Evolutionary conservation across 2,113 vertebrate species (phyloP), one percentile per base, ranked within the genome.

Genomic region (Argyrosomus japonicus): DNA sequence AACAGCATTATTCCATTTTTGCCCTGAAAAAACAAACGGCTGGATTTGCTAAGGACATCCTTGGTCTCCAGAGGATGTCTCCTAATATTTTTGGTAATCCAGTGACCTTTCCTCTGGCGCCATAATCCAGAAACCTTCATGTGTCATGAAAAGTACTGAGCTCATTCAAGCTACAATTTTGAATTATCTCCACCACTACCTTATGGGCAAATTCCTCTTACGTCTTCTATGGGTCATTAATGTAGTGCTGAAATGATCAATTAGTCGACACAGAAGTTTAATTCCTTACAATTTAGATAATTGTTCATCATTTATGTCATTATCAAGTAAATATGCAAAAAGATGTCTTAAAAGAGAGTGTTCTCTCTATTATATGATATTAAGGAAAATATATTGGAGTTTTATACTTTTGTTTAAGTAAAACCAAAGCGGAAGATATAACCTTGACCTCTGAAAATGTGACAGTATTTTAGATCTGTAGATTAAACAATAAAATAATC

Each of bases 201-300:
- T 3, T 27, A 19, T 23, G 17, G 43, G 47, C 15, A 53, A 32
- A 6, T 32, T 32, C 32, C 32, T 4, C 6, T 32, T 32, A 32
- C 32, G 5, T 32, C 32, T 32, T 32, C 32, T 5, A 32, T 32
- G 32, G 32, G 32, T 32, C 65, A 53, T 23, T 47, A 61, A 64
- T 53, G 65, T 27, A 8, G n/a, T 4, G 18, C 17, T 29, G 4
- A 50, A 15, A 32, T 21, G 58, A 63, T 19, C 23, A 5, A 68
- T 62, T 47, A 72, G 3, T 47, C n/a, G 8, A 43, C 12, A 43
- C 12, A 57, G 54, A 53, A 86, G 67, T 32, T 53, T 72, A 57
- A 36, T 60, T 40, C 13, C 3, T 3, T 18, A 56, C 23, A 45
- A 17, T 65, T 53, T 23, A 75, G 17, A 64, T 75, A 12, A 56